Base-by-base conservation (phyloP, 2,888 invertebrate species). In the Petrolisthes manimaculis region DNA sequence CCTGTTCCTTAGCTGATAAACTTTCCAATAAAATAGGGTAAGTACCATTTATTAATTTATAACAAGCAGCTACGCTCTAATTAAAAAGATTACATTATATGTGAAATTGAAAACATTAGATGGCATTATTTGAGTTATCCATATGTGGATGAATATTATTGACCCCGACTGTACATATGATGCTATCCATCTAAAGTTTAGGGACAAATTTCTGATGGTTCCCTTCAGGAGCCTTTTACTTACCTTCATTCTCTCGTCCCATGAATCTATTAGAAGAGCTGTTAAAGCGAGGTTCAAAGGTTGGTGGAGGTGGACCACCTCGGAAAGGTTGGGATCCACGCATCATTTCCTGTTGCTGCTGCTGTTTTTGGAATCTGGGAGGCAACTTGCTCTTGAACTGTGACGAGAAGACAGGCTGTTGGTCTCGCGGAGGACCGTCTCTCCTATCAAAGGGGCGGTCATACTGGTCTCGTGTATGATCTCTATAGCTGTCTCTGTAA, bases 381-480 rank as follows among this genome's bases (percentile, higher is more conserved):
- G 97, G 97, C 92, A 97, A 94, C 93, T 97, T 96, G 83, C 95
- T 95, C 93, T 96, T 96, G 93, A 96, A 97, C 91, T 95, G 95
- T 92, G 96, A 95, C 8, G 96, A 95, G 92, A 96, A 96, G 55
- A 94, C 94, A 1, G 95, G 94, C 69, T 93, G 94, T 91, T 95
- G 85, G 69, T 89, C 90, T 74, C 90, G 75, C 3, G 82, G 85
- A n/a, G 82, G 85, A 54, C 85, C 83, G 51, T 89, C 84, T 8
- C 88, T 71, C 8, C 90, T 75, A 24, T 87, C 90, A 78, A 74
- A 86, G 12, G 82, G 84, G 21, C 89, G 69, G 12, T 89, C 89
- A 80, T 84, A 90, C 61, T 88, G 90, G 37, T 90, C 90, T 37
- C 90, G 56, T 14, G 85, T 61, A 74, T 89, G 89, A 24, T 89